Evolutionary conservation across 2,797 vertebrate genomes (phyloP).

Genomic region (Poecilia wingei): DNA sequence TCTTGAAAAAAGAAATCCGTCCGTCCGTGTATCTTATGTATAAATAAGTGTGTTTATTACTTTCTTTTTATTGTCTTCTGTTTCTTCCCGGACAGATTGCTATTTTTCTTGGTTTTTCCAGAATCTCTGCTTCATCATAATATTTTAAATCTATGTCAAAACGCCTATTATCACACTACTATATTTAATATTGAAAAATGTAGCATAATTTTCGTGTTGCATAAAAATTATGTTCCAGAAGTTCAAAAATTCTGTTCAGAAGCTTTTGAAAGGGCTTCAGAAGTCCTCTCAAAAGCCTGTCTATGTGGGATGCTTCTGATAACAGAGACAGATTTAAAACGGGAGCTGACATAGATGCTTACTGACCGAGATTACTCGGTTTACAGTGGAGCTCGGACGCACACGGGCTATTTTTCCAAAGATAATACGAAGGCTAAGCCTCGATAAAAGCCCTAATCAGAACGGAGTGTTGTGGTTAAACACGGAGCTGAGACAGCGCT

Average conservation of each 20-base stretch:
- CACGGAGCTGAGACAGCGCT: not conserved
- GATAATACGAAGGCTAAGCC: slow-evolving; percentile 19
- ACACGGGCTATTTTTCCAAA: slow-evolving; percentile 13
- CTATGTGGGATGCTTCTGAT: slow-evolving; percentile 2
- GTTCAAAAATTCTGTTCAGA: no score
- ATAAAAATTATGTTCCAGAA: no score
- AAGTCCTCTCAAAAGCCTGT: not conserved
- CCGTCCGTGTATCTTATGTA: no score
- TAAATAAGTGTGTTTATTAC: no score
- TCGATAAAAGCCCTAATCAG: slow-evolving; percentile 29
- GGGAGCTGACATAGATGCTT: slow-evolving; percentile 24
- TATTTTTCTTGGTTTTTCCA: not conserved
- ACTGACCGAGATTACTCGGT: slow-evolving; percentile 26
- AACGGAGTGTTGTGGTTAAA: slow-evolving; percentile 11
- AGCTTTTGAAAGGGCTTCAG: no score
- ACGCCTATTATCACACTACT: not conserved
- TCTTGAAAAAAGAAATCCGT: not conserved
- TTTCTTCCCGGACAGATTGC: not conserved
- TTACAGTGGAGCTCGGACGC: slow-evolving; percentile 6
- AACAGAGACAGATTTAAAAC: slow-evolving; percentile 3
- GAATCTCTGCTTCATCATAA: not conserved
- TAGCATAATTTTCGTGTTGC: no score
- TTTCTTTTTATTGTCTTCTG: not conserved
- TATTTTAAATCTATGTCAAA: not conserved
- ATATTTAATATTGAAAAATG: not conserved